phyloP scores from a whole-genome alignment of 2,113 vertebrate species.

The Amia ocellicauda region DNA sequence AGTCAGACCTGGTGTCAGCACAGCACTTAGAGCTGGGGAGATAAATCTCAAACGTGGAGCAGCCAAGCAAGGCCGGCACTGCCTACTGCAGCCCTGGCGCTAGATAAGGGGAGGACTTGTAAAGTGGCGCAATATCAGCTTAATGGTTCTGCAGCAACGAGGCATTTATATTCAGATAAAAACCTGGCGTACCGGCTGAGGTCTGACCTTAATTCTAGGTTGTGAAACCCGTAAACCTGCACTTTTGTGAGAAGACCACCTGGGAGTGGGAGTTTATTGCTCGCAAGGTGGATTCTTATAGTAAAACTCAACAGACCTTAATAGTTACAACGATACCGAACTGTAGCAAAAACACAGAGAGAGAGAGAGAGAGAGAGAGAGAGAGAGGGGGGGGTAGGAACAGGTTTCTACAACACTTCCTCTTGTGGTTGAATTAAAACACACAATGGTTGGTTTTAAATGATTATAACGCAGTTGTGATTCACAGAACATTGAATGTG shows the following conservation, averaged over 20 bases:
- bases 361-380: background rate
- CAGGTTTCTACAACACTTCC: no score
- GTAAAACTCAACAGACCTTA: background rate
- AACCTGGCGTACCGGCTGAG: no score
- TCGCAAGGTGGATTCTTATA: no score
- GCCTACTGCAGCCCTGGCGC: background rate
- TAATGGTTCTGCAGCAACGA: background rate
- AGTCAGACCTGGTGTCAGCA: background rate
- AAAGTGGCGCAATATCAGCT: background rate
- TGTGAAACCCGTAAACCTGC: no score
- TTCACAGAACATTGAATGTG: no score
- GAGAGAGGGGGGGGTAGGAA: background rate
- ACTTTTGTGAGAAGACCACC: no score
- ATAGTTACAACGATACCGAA: background rate
- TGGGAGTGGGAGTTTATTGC: no score
- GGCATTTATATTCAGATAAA: no score
- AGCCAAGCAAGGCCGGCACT: background rate
- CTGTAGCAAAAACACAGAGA: background rate
- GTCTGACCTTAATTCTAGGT: no score
- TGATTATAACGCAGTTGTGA: no score
- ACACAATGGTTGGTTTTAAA: no score
- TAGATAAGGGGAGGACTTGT: background rate
- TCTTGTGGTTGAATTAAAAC: no score
- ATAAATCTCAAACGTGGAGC: background rate
- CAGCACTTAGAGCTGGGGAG: background rate